Percentiles rank a stretch among this genome's conserved stretches.
phyloP scores from a whole-genome alignment of 2,888 invertebrate species.

The Ceraclea dissimilis region DNA sequence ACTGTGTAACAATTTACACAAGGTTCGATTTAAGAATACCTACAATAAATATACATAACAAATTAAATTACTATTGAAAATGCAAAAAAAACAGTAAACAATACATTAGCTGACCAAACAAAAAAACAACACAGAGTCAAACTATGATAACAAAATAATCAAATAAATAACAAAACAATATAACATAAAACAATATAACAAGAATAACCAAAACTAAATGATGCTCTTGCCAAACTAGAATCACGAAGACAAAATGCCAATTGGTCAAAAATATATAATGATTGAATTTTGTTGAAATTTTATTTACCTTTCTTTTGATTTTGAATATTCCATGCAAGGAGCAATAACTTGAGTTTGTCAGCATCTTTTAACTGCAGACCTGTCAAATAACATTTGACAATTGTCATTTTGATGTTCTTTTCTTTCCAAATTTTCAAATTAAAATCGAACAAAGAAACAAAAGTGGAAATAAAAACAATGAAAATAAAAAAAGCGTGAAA shows the following conservation, averaged over 20 bases:
- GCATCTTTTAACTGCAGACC: constrained; percentile 54
- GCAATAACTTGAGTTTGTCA: constrained; percentile 82
- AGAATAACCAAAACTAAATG: background rate
- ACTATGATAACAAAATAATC: background rate
- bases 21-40: too few species aligned
- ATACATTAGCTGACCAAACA: too few species aligned
- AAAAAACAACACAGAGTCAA: background rate
- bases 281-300: background rate
- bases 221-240: background rate
- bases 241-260: constrained; percentile 1
- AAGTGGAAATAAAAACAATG: constrained; percentile 9
- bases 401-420: constrained; percentile 6
- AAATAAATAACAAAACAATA: background rate
- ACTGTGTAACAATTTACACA: too few species aligned
- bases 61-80: too few species aligned
- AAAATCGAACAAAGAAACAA: background rate
- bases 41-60: too few species aligned
- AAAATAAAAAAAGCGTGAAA: constrained; percentile 12
- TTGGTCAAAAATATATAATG: background rate
- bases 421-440: background rate
- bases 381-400: constrained; percentile 15
- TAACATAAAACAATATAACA: background rate
- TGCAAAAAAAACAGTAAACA: too few species aligned
- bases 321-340: constrained; percentile 83
- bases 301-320: constrained; percentile 62